Evolutionary conservation across 2,797 vertebrate species (phyloP).

Genomic region (Melopsittacus undulatus): DNA sequence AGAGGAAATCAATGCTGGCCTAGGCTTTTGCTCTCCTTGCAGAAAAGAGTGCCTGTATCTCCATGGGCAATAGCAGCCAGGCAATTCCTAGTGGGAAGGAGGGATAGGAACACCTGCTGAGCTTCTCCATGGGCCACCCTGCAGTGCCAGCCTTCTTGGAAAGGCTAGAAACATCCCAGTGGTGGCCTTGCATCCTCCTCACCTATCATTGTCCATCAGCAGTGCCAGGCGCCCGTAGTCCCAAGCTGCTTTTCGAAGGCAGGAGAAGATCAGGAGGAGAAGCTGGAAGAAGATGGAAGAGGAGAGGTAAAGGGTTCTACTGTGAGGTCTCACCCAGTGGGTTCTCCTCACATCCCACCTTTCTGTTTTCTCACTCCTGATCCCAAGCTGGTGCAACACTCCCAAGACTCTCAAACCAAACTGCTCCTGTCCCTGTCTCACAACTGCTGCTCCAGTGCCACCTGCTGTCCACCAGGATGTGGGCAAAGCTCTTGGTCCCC

Average conservation of each 20-base stretch:
- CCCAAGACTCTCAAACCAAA: neutral
- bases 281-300: conserved; percentile 74
- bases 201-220: conserved; percentile 97
- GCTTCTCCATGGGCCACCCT: neutral
- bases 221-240: conserved; percentile 95
- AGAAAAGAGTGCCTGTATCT: neutral
- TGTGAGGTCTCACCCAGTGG: fast-evolving
- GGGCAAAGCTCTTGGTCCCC: neutral
- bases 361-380: neutral
- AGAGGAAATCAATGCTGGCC: neutral
- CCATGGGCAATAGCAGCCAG: neutral
- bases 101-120: neutral
- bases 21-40: neutral
- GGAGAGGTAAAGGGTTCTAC: neutral
- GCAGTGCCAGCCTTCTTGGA: neutral
- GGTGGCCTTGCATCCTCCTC: neutral
- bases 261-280: conserved; percentile 91
- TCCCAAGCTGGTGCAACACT: neutral
- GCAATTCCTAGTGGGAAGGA: neutral
- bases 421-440: neutral
- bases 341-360: neutral
- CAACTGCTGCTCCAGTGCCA: neutral
- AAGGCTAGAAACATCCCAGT: neutral
- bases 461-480: neutral
- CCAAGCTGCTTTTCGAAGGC: conserved; percentile 96